Percentiles rank a stretch among this genome's conserved stretches.
phyloP scores from a whole-genome alignment of 2,888 invertebrate genomes.

The Conchocele bisecta region DNA sequence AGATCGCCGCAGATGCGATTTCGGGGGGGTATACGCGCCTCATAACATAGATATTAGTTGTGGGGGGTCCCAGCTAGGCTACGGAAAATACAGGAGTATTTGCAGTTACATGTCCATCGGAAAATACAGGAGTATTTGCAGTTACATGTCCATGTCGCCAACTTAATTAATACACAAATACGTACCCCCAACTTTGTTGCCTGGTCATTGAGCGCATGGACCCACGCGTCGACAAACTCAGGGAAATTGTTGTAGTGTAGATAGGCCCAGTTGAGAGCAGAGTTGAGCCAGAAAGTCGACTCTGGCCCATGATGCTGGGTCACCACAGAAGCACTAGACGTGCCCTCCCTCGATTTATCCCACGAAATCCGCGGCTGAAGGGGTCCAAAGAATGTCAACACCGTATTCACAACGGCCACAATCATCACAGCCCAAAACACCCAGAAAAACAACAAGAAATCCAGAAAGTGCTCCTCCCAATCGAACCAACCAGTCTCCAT shows the following conservation, averaged over 20 bases:
- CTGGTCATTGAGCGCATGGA: conserved; percentile 82
- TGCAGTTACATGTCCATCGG: too few relatives aligned
- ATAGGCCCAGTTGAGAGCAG: conserved; percentile 80
- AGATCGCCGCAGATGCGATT: too few relatives aligned
- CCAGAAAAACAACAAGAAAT: conserved; percentile 80
- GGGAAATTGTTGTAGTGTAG: conserved; percentile 77
- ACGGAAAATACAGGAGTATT: too few relatives aligned
- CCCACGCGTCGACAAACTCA: conserved; percentile 82
- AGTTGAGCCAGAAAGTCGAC: conserved; percentile 80
- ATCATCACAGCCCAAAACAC: conserved; percentile 75
- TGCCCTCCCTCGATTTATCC: conserved; percentile 61
- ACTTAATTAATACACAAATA: too few relatives aligned
- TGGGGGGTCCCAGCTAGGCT: too few relatives aligned
- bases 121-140: too few relatives aligned
- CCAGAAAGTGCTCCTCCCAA: conserved; percentile 80
- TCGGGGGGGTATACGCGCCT: too few relatives aligned
- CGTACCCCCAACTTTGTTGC: conserved; percentile 82
- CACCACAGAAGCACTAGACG: conserved; percentile 45
- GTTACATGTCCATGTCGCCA: too few relatives aligned
- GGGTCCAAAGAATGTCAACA: conserved; percentile 77
- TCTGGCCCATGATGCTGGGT: conserved; percentile 65
- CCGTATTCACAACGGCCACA: conserved; percentile 74
- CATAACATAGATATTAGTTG: too few relatives aligned
- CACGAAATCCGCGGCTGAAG: conserved; percentile 69
- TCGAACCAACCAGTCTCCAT: conserved; percentile 77